phyloP scores from a whole-genome alignment of 2,113 vertebrate species.

The Aviceda subcristata region DNA sequence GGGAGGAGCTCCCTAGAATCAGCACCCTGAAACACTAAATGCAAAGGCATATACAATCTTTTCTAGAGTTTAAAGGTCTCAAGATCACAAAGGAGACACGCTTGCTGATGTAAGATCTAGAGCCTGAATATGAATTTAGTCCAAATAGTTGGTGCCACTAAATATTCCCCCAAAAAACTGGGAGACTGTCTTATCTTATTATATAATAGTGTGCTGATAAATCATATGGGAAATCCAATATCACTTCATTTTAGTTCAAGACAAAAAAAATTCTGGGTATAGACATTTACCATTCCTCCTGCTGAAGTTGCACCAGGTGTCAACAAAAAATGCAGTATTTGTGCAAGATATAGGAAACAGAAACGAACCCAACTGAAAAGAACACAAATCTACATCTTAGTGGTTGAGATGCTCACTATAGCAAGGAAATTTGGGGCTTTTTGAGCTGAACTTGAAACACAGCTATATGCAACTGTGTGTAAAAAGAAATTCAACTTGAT shows the following conservation, averaged over 20 bases:
- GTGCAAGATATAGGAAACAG: not conserved
- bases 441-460: not conserved
- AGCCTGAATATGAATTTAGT: not conserved
- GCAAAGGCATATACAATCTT: accelerated
- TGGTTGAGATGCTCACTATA: not conserved
- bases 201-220: not conserved
- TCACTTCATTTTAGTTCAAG: not conserved
- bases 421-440: not conserved
- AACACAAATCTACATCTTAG: not conserved
- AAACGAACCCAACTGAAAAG: not conserved
- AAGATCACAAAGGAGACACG: not conserved
- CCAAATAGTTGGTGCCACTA: not conserved
- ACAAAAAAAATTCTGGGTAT: not conserved
- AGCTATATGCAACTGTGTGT: not conserved
- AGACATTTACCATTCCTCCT: not conserved
- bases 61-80: not conserved
- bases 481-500: not conserved
- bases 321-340: not conserved
- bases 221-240: not conserved
- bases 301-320: not conserved
- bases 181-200: not conserved
- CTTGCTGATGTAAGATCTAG: not conserved
- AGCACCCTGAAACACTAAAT: not conserved
- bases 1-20: not conserved
- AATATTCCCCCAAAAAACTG: not conserved